phyloP scores from a whole-genome alignment of 2,888 invertebrate species.

The Petrolisthes manimaculis region DNA sequence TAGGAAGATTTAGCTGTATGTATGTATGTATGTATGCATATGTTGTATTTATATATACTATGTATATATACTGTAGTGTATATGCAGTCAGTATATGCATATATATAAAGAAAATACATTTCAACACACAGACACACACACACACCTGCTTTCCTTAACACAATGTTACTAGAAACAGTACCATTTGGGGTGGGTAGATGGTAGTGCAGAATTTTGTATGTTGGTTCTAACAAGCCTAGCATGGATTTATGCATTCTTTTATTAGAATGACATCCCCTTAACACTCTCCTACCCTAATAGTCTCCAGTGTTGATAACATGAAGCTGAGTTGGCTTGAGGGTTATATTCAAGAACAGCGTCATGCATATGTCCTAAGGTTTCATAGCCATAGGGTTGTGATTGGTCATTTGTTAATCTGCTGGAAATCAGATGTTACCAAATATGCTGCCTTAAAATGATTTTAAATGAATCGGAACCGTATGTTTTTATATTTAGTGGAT shows the following conservation, averaged over 20 bases:
- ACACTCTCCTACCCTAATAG: slow-evolving; percentile 27
- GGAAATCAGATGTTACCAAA: too few relatives aligned
- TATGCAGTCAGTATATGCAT: slow-evolving; percentile 27
- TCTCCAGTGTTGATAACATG: slow-evolving; percentile 9
- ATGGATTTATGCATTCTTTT: slow-evolving; percentile 35
- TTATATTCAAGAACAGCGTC: too few relatives aligned
- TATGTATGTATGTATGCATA: slow-evolving; percentile 37
- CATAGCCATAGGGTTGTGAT: too few relatives aligned
- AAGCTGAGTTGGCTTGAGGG: neutral
- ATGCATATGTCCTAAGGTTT: too few relatives aligned
- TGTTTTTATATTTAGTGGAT: too few relatives aligned
- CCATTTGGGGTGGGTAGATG: slow-evolving; percentile 40
- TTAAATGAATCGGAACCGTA: too few relatives aligned
- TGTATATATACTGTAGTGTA: slow-evolving; percentile 22
- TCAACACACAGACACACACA: slow-evolving; percentile 27
- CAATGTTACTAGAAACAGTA: slow-evolving; percentile 29
- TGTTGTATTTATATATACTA: slow-evolving; percentile 33
- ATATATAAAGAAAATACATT: slow-evolving; percentile 32
- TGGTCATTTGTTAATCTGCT: too few relatives aligned
- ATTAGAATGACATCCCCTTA: slow-evolving; percentile 39
- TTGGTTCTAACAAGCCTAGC: slow-evolving; percentile 47
- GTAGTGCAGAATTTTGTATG: slow-evolving; percentile 50
- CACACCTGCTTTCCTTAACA: slow-evolving; percentile 19
- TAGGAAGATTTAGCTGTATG: slow-evolving; percentile 42
- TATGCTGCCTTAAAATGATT: too few relatives aligned